Percentiles rank a stretch among this genome's conserved stretches.
Conservation (phyloP, 2,113 vertebrate genomes). For the Lates calcarifer region DNA sequence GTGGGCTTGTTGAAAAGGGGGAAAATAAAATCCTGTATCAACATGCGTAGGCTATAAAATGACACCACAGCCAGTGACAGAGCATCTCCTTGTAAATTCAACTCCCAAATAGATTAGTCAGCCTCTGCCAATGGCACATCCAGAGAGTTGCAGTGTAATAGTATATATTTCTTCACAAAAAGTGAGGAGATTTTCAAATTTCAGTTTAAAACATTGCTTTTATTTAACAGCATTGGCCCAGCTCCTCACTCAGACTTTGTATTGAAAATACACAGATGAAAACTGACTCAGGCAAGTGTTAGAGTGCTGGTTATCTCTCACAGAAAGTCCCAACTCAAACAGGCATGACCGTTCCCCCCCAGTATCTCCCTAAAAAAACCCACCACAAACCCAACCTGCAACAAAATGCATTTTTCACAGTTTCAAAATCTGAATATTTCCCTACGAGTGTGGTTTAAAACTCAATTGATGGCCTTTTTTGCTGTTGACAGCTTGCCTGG, state of each 20-base stretch:
- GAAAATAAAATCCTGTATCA: no score
- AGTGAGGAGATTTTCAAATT: no score
- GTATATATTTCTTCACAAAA: no score
- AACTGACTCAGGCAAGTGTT: neutral
- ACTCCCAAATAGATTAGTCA: no score
- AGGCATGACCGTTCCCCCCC: neutral
- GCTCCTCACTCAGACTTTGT: neutral
- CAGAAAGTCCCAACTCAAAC: neutral
- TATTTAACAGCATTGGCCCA: neutral
- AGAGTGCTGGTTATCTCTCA: conserved; percentile 1
- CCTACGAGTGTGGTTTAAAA: conserved; percentile 12
- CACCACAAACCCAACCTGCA: neutral
- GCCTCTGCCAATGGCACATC: no score
- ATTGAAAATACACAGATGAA: neutral
- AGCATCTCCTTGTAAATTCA: no score
- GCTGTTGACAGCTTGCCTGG: conserved; percentile 3
- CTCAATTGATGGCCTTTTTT: conserved; percentile 2
- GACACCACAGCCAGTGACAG: no score
- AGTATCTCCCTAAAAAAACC: conserved; percentile 1
- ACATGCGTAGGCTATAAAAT: no score
- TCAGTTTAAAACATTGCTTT: no score
- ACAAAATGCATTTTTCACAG: neutral
- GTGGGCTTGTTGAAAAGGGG: no score
- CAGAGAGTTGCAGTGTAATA: no score
- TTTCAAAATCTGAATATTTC: conserved; percentile 5